Percentiles rank a stretch among this genome's conserved stretches.
Conservation (phyloP, 2,797 vertebrate species). For the Pogoniulus pusillus region DNA sequence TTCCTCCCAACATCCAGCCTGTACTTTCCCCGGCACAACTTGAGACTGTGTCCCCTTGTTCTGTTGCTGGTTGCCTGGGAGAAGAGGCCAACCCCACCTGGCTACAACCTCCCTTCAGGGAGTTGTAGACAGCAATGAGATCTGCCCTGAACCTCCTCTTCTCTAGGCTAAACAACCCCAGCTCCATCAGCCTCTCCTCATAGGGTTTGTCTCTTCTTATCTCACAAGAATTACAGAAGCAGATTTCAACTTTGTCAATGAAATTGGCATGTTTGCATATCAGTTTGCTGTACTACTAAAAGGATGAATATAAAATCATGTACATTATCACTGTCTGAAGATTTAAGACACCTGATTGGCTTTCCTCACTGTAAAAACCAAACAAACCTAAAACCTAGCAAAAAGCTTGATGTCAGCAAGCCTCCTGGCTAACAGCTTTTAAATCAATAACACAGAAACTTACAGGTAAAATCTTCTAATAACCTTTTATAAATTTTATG, state of each 20-base stretch:
- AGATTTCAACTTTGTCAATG: constrained; percentile 46
- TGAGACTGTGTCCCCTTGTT: too few species aligned
- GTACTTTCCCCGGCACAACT: too few species aligned
- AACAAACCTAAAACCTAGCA: too few species aligned
- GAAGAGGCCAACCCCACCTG: too few species aligned
- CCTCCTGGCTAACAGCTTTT: constrained; percentile 23
- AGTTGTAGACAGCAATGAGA: too few species aligned
- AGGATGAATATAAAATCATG: constrained; percentile 42
- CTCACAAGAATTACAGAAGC: constrained; percentile 55
- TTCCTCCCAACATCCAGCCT: too few species aligned
- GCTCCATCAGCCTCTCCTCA: too few species aligned
- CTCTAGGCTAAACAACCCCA: too few species aligned
- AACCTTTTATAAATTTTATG: constrained; percentile 11
- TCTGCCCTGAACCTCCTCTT: too few species aligned
- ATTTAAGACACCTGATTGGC: background rate
- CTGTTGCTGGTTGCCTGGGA: too few species aligned
- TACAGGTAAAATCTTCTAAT: constrained; percentile 22
- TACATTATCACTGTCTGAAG: background rate
- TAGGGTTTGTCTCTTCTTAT: constrained; percentile 48
- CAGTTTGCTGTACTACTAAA: constrained; percentile 49
- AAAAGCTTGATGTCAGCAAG: background rate
- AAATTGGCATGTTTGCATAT: constrained; percentile 47
- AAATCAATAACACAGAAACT: constrained; percentile 44
- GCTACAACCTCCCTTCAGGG: too few species aligned
- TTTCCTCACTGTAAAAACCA: background rate